Conservation (phyloP, 2,113 vertebrate genomes). For the Eulacestoma nigropectus region DNA sequence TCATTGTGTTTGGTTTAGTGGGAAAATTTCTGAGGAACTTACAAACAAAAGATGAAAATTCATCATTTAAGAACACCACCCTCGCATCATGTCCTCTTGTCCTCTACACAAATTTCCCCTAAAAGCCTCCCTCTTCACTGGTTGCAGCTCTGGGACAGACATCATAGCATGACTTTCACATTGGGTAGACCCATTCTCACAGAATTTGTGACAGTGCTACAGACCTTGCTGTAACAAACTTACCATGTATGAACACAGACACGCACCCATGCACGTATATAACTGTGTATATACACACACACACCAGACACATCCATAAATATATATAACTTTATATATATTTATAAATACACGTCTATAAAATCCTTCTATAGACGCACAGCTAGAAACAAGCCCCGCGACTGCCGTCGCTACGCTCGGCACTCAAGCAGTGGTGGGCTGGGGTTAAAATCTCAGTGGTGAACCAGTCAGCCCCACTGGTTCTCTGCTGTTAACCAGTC, state of each 20-base stretch:
- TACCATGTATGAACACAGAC: background rate
- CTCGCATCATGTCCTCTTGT: background rate
- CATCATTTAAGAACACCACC: background rate
- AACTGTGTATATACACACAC: background rate
- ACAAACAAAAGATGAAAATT: background rate
- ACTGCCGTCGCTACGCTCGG: background rate
- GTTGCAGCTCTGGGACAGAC: background rate
- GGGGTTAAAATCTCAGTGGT: background rate
- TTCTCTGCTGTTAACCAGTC: background rate
- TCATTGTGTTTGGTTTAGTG: background rate
- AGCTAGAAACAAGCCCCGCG: background rate
- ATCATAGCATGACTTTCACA: accelerated
- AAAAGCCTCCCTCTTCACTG: background rate
- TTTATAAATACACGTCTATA: background rate
- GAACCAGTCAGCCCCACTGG: background rate
- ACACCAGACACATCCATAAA: background rate
- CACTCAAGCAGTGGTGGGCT: background rate
- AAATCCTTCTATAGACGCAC: background rate
- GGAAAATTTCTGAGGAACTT: background rate
- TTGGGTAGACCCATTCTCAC: background rate
- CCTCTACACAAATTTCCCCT: background rate
- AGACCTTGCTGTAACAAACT: background rate
- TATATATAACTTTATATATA: background rate
- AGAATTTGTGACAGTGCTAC: background rate
- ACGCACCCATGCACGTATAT: background rate